A percentile compares a stretch with the other conserved stretches of the same genome.
Conservation (phyloP, 2,797 vertebrate species). For the Phrynocephalus guinanensis region DNA sequence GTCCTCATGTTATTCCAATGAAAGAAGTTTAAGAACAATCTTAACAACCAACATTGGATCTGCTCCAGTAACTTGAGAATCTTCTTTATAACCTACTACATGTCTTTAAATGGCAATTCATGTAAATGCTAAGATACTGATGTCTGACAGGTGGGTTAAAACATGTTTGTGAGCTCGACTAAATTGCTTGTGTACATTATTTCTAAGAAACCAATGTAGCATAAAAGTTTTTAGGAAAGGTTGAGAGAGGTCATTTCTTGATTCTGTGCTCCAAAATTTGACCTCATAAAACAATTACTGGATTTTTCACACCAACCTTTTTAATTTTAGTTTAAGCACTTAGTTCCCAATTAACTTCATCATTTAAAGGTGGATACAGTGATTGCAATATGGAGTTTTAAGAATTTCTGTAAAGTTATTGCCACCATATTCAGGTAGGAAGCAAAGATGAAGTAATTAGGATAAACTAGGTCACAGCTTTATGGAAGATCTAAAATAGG, state of each 20-base stretch:
- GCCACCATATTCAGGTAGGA: background rate
- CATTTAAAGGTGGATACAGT: background rate
- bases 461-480: constrained; percentile 3
- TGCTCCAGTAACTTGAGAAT: background rate
- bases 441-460: background rate
- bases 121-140: background rate
- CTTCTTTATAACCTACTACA: background rate
- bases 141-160: background rate
- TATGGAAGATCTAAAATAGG: background rate
- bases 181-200: background rate
- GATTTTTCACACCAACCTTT: background rate
- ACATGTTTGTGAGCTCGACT: background rate
- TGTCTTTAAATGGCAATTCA: background rate
- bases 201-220: background rate
- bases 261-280: background rate
- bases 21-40: background rate
- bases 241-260: background rate
- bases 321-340: background rate
- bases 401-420: background rate
- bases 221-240: background rate
- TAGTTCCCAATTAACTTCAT: background rate
- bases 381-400: too few relatives aligned
- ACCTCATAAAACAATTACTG: background rate
- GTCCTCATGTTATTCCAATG: background rate
- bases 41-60: background rate